Percentiles rank a stretch among this genome's conserved stretches.
phyloP scores from a whole-genome alignment of 37 sponge, comb jelly and placozoan genomes.

The Eunapius fragilis region DNA sequence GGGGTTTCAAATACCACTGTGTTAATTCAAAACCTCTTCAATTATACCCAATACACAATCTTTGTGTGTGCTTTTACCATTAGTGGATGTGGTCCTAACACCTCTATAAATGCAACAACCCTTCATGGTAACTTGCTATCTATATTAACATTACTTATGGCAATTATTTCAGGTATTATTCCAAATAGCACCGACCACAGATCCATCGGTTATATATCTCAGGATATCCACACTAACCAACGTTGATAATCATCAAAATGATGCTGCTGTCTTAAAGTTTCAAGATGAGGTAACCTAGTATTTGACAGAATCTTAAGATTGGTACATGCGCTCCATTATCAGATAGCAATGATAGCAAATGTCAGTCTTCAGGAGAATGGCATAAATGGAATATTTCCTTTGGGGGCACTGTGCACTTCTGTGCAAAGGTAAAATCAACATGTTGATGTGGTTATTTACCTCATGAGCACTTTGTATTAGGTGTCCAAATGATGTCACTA shows the following conservation, averaged over 20 bases:
- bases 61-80: not conserved
- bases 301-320: no score
- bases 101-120: not conserved
- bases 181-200: not conserved
- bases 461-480: no score
- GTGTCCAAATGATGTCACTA: no score
- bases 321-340: no score
- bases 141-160: no score
- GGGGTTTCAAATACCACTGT: not conserved
- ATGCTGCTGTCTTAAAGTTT: not conserved
- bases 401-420: no score
- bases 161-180: no score
- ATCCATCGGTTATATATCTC: not conserved
- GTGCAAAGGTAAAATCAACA: no score
- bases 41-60: not conserved
- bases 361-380: no score
- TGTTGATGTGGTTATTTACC: no score
- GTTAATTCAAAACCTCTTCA: not conserved
- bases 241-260: not conserved
- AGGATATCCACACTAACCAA: not conserved
- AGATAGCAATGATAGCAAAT: no score
- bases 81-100: not conserved
- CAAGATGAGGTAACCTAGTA: not conserved
- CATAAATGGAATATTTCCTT: no score
- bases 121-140: not conserved